Conservation (phyloP, 2,888 invertebrate genomes). For the Crocallis elinguaria region DNA sequence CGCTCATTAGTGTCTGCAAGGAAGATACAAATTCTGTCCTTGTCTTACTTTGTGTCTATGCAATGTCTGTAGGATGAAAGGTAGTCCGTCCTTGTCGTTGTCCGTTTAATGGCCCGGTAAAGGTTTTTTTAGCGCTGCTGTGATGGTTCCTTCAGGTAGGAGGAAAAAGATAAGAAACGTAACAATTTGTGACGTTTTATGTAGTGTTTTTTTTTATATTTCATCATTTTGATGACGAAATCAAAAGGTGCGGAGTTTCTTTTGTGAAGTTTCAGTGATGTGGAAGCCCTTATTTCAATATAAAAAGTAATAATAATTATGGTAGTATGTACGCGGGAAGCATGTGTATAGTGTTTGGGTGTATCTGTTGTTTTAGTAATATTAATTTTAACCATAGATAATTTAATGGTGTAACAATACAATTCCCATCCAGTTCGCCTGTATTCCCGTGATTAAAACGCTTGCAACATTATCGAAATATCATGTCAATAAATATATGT, state of each 20-base stretch:
- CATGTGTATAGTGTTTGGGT: too few relatives aligned
- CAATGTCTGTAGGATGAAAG: neutral
- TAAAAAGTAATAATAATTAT: too few relatives aligned
- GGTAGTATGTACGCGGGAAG: too few relatives aligned
- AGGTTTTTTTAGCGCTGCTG: slow-evolving; percentile 4
- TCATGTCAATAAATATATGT: too few relatives aligned
- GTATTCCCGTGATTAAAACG: too few relatives aligned
- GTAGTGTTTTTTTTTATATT: neutral
- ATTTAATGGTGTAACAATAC: too few relatives aligned
- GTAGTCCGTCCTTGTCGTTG: neutral
- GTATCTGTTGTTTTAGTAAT: too few relatives aligned
- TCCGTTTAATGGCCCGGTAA: neutral
- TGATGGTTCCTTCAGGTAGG: neutral
- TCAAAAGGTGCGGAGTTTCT: neutral
- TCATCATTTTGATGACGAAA: neutral
- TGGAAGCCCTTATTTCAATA: too few relatives aligned
- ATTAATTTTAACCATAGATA: too few relatives aligned
- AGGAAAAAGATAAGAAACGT: slow-evolving; percentile 2
- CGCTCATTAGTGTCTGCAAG: slow-evolving; percentile 53
- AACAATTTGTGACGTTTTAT: neutral
- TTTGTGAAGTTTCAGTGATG: too few relatives aligned
- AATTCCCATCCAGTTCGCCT: too few relatives aligned
- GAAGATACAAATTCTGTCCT: slow-evolving; percentile 30
- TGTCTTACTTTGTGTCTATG: slow-evolving; percentile 1
- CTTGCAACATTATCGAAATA: too few relatives aligned